Conservation (phyloP, 2,888 invertebrate genomes). For the Clitarchus hookeri region DNA sequence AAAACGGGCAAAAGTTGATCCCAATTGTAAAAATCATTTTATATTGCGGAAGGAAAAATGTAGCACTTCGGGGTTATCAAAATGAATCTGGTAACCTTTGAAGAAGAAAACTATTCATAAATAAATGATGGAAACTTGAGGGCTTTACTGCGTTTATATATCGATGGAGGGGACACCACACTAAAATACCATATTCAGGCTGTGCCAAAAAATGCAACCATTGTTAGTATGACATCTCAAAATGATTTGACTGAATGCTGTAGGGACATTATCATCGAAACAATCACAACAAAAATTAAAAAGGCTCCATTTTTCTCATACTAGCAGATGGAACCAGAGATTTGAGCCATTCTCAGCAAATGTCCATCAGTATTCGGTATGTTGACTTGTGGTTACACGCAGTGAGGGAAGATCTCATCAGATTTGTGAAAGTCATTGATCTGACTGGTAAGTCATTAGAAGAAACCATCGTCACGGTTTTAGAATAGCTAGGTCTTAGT, state of each 20-base stretch:
- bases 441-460: background rate
- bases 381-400: background rate
- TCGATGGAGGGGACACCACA: background rate
- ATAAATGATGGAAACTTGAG: slow-evolving; percentile 22
- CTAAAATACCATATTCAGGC: background rate
- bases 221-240: background rate
- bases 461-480: background rate
- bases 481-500: background rate
- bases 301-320: slow-evolving; percentile 3
- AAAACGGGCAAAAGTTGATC: slow-evolving; percentile 10
- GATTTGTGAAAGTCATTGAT: slow-evolving; percentile 23
- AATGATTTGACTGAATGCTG: slow-evolving; percentile 20
- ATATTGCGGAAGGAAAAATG: background rate
- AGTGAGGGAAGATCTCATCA: slow-evolving; percentile 11
- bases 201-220: slow-evolving; percentile 16
- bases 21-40: background rate
- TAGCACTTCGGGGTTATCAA: background rate
- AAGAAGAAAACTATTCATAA: background rate
- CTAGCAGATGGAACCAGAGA: slow-evolving; percentile 18
- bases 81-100: background rate
- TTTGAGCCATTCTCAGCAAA: slow-evolving; percentile 6
- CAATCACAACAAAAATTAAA: background rate
- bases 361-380: slow-evolving; percentile 22
- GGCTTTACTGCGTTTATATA: background rate
- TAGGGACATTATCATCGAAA: background rate